Percentiles rank a stretch among this genome's conserved stretches.
Evolutionary conservation across 1,140 invertebrate genomes (phyloP).

Genomic region (Caerostris darwini): DNA sequence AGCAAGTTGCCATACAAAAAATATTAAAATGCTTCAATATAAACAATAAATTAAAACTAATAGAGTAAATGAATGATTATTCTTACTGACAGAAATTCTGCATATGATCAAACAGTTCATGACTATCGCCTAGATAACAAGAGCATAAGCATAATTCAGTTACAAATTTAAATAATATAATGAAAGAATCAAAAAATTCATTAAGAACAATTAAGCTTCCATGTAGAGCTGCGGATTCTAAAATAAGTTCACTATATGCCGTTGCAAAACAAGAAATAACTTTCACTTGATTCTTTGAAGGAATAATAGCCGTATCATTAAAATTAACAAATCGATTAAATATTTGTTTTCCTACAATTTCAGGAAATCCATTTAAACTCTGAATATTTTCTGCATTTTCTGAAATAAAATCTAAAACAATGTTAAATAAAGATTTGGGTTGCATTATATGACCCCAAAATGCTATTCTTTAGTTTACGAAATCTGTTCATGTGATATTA

Average conservation of each 20-base stretch:
- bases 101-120: constrained; percentile 36
- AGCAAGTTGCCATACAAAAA: too few species aligned
- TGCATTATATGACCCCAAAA: neutral
- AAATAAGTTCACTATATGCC: constrained; percentile 35
- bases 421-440: constrained; percentile 20
- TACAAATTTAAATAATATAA: neutral
- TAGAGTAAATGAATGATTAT: neutral
- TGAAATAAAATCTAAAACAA: constrained; percentile 24
- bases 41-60: neutral
- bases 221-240: constrained; percentile 16
- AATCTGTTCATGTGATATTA: neutral
- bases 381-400: neutral
- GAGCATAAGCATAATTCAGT: constrained; percentile 49
- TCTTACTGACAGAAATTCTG: constrained; percentile 19
- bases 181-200: constrained; percentile 50
- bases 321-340: constrained; percentile 26
- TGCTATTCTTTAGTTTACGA: neutral
- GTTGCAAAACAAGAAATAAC: constrained; percentile 14
- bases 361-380: constrained; percentile 44
- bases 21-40: neutral
- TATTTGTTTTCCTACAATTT: constrained; percentile 38
- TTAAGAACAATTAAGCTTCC: constrained; percentile 44
- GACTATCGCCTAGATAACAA: constrained; percentile 50
- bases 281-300: neutral
- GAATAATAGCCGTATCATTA: neutral